Percentiles rank a stretch among this genome's conserved stretches.
These are phyloP conservation scores for Drosophila nannoptera DNA, from an alignment of 1,140 invertebrate genomes.

Conservation along the genomic window DNA sequence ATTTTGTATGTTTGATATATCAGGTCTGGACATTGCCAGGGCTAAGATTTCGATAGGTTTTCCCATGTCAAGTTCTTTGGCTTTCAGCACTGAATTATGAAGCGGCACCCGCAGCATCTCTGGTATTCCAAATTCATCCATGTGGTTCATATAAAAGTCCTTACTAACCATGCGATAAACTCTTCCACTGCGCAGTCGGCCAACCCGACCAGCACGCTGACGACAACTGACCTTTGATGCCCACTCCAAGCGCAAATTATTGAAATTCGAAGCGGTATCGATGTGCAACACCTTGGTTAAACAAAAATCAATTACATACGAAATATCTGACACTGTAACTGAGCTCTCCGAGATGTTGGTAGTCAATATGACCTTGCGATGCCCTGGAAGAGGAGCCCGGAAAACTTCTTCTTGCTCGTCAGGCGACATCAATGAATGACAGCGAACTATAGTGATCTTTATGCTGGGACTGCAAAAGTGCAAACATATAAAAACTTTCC, in stretches of 20 bases:
- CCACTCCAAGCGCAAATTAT: constrained; percentile 89
- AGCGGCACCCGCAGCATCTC: constrained; percentile 91
- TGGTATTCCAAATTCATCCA: constrained; percentile 82
- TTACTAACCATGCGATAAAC: constrained; percentile 91
- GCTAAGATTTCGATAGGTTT: constrained; percentile 90
- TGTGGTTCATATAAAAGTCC: constrained; percentile 83
- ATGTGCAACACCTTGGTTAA: constrained; percentile 90
- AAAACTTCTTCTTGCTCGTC: constrained; percentile 64
- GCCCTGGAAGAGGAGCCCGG: constrained; percentile 79
- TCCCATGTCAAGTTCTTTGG: constrained; percentile 92
- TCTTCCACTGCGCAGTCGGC: constrained; percentile 90
- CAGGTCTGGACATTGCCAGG: constrained; percentile 92
- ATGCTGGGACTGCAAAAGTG: constrained; percentile 22
- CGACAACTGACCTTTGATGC: constrained; percentile 93
- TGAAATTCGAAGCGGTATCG: constrained; percentile 88
- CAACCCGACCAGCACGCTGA: constrained; percentile 94
- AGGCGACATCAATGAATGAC: constrained; percentile 70
- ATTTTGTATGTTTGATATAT: constrained; percentile 87
- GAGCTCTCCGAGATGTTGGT: constrained; percentile 99
- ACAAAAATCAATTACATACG: constrained; percentile 98
- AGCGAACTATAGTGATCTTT: constrained; percentile 60
- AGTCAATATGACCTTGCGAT: constrained; percentile 93
- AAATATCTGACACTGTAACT: constrained; percentile 95
- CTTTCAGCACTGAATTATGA: constrained; percentile 89
- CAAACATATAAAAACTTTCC: not conserved